Conservation (phyloP, 2,797 vertebrate genomes). For the Carcharodon carcharias region DNA sequence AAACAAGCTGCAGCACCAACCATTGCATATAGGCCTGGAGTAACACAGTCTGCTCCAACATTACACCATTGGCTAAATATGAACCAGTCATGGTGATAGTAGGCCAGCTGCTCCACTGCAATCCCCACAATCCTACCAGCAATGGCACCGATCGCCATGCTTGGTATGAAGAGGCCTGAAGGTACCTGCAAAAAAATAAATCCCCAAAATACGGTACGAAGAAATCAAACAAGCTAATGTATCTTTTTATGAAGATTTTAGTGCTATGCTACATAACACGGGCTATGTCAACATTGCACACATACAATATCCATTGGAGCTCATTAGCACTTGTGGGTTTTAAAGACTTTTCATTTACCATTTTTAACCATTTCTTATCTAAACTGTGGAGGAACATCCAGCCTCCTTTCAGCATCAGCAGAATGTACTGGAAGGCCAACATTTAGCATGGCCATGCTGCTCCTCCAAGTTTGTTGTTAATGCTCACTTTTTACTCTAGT, state of each 20-base stretch:
- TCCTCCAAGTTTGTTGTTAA: background rate
- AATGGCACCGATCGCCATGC: slow-evolving; percentile 97
- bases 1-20: slow-evolving; percentile 93
- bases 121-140: slow-evolving; percentile 97
- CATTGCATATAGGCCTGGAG: slow-evolving; percentile 96
- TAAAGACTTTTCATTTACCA: background rate
- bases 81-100: slow-evolving; percentile 97
- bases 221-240: background rate
- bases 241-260: slow-evolving; percentile 27
- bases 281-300: too few species aligned
- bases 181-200: slow-evolving; percentile 70
- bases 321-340: background rate
- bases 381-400: background rate
- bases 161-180: slow-evolving; percentile 92
- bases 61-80: slow-evolving; percentile 97
- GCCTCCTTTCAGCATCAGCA: background rate
- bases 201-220: background rate
- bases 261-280: background rate
- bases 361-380: background rate
- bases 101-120: slow-evolving; percentile 91
- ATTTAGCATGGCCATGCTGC: background rate
- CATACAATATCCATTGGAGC: background rate
- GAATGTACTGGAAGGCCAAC: background rate
- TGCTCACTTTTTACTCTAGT: background rate
- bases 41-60: slow-evolving; percentile 96